phyloP scores from a whole-genome alignment of 2,888 invertebrate genomes.

The Diabrotica balteata region DNA sequence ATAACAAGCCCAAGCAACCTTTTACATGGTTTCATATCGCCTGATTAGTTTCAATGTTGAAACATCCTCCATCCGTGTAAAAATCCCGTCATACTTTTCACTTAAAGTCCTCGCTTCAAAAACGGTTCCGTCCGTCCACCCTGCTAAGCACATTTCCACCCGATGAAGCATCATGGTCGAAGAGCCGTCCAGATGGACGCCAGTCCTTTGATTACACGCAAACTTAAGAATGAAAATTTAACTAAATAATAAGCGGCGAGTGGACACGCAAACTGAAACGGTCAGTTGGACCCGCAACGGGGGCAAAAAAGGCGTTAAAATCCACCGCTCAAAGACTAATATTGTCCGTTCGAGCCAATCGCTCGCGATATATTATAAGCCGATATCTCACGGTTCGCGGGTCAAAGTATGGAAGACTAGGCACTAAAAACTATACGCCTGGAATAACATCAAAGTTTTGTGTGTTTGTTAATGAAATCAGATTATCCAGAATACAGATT shows the following conservation, averaged over 20 bases:
- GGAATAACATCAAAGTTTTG: constrained; percentile 34
- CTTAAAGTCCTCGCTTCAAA: constrained; percentile 22
- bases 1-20: not conserved
- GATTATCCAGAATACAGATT: constrained; percentile 21
- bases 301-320: constrained; percentile 1
- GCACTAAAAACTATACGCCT: constrained; percentile 28
- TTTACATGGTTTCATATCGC: too few relatives aligned
- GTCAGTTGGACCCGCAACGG: constrained; percentile 13
- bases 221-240: constrained; percentile 17
- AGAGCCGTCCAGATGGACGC: not conserved
- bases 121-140: constrained; percentile 28
- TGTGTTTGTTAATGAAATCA: constrained; percentile 29
- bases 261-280: constrained; percentile 21
- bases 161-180: constrained; percentile 13
- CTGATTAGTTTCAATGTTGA: constrained; percentile 10
- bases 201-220: constrained; percentile 25
- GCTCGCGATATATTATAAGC: not conserved
- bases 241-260: constrained; percentile 7
- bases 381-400: constrained; percentile 21
- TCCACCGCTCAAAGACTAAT: constrained; percentile 4
- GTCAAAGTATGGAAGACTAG: constrained; percentile 30
- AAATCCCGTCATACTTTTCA: constrained; percentile 25
- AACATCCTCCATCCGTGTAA: constrained; percentile 13
- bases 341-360: constrained; percentile 1
- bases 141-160: constrained; percentile 26